Evolutionary conservation across 92 coral and sea anemone genomes (phyloP).

Genomic region (Porites rus): DNA sequence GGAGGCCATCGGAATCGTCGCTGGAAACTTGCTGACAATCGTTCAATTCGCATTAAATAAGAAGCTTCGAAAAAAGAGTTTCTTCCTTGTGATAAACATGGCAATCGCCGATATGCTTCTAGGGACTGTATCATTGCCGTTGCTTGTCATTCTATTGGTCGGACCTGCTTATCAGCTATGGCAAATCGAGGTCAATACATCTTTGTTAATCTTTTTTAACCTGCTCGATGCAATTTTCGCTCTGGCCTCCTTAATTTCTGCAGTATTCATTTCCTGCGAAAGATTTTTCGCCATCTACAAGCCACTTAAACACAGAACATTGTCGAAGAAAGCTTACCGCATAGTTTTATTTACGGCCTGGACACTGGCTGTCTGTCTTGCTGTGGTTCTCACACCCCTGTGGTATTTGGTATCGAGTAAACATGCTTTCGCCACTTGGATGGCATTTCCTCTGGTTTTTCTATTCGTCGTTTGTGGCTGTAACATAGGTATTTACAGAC

Average conservation of each 20-base stretch:
- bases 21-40: constrained; percentile 5
- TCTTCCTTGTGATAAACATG: constrained; percentile 10
- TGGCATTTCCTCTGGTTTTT: neutral
- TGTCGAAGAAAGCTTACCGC: neutral
- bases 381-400: neutral
- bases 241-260: neutral
- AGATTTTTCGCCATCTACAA: neutral
- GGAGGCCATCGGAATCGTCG: neutral
- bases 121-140: neutral
- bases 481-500: neutral
- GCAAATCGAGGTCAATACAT: neutral
- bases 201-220: neutral
- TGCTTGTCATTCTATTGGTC: neutral
- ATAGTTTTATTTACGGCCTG: neutral
- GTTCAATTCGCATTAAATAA: neutral
- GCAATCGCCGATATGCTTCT: constrained; percentile 10
- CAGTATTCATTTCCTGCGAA: neutral
- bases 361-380: neutral
- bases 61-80: constrained; percentile 8
- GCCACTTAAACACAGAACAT: constrained; percentile 6
- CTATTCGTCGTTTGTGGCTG: neutral
- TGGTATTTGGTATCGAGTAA: too few species aligned
- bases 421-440: neutral
- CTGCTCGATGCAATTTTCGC: neutral
- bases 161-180: neutral